Conservation (phyloP, 2,797 vertebrate genomes). For the Lacerta bilineata region DNA sequence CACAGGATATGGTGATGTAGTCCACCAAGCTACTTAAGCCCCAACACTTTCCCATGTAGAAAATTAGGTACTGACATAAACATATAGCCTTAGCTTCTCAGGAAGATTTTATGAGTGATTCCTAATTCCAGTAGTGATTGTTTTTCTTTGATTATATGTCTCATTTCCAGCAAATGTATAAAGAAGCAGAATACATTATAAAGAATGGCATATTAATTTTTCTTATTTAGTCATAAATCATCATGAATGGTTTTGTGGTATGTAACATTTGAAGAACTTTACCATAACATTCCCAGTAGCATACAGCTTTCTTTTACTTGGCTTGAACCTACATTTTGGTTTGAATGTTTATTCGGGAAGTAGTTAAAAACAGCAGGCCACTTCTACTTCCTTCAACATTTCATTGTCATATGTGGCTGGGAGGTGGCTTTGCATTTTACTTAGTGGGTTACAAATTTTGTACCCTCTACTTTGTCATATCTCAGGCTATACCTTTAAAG, state of each 20-base stretch:
- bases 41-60: background rate
- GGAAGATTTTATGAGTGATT: background rate
- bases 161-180: background rate
- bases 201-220: conserved; percentile 58
- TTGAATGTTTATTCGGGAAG: conserved; percentile 6
- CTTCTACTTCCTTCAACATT: conserved; percentile 46
- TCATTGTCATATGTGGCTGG: background rate
- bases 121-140: too few relatives aligned
- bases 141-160: background rate
- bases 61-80: background rate
- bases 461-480: background rate
- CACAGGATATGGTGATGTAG: too few relatives aligned
- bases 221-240: conserved; percentile 67
- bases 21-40: background rate
- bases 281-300: conserved; percentile 41
- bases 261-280: conserved; percentile 56
- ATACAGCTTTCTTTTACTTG: conserved; percentile 59
- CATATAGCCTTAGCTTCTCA: background rate
- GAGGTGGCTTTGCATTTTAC: background rate
- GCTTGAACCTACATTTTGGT: conserved; percentile 39
- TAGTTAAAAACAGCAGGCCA: conserved; percentile 36
- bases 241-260: conserved; percentile 64
- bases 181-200: conserved; percentile 59
- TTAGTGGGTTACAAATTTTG: background rate
- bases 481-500: background rate